phyloP scores from a whole-genome alignment of 92 coral and sea anemone species.

The Palythoa caribaeorum region DNA sequence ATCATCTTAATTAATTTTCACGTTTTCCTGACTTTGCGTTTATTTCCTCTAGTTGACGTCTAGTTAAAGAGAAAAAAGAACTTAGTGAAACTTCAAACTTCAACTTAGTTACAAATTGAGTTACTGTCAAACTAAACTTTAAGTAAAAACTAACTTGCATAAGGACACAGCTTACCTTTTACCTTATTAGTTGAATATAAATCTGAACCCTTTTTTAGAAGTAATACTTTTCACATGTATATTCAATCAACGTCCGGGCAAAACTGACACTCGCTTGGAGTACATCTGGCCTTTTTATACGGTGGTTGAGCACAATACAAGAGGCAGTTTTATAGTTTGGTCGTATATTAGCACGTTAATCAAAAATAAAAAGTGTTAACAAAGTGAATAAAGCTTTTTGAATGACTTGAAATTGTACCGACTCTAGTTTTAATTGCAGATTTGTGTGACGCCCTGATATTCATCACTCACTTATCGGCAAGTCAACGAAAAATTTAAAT shows the following conservation, averaged over 20 bases:
- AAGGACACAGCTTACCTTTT: slow-evolving; percentile 12
- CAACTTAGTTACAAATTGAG: too few relatives aligned
- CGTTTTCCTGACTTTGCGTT: neutral
- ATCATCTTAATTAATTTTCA: neutral
- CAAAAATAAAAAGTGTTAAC: slow-evolving; percentile 72
- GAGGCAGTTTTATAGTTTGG: slow-evolving; percentile 50
- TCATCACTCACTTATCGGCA: slow-evolving; percentile 59
- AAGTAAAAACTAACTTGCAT: neutral
- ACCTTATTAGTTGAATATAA: neutral
- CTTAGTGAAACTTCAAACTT: too few relatives aligned
- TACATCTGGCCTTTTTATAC: slow-evolving; percentile 77
- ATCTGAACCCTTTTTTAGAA: neutral
- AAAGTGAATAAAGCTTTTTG: slow-evolving; percentile 64
- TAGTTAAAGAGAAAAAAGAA: neutral
- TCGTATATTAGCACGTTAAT: slow-evolving; percentile 72
- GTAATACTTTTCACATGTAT: slow-evolving; percentile 7
- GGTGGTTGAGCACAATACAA: slow-evolving; percentile 71
- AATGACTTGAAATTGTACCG: slow-evolving; percentile 47
- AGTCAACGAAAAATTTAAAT: slow-evolving; percentile 4
- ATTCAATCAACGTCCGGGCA: neutral
- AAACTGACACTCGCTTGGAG: slow-evolving; percentile 1
- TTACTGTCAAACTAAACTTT: neutral
- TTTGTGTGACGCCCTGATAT: slow-evolving; percentile 62
- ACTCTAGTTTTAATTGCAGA: slow-evolving; percentile 63
- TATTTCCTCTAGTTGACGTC: neutral